Evolutionary conservation across 2,113 vertebrate species (phyloP).

Genomic region (Pongo abelii): DNA sequence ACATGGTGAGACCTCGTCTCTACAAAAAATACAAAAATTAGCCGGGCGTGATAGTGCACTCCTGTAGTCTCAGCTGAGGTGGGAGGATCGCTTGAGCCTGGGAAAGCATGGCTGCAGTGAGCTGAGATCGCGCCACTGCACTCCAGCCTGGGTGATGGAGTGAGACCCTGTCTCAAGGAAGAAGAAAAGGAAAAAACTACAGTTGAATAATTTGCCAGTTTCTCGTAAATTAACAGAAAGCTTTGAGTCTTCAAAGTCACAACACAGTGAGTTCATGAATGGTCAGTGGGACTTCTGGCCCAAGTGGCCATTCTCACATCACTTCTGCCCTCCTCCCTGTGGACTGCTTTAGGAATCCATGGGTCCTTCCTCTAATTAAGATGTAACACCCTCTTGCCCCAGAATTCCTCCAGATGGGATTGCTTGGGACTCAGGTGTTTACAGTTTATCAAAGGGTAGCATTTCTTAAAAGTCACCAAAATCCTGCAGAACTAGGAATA

Average conservation of each 20-base stretch:
- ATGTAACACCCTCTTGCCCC: accelerated
- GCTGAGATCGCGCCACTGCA: too few relatives aligned
- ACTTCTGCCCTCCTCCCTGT: not conserved
- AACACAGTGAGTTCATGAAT: not conserved
- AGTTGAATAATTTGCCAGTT: not conserved
- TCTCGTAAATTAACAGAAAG: not conserved
- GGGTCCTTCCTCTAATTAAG: not conserved
- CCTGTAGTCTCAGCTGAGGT: too few relatives aligned
- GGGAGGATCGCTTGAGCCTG: too few relatives aligned
- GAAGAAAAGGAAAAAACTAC: not conserved
- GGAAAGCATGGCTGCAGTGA: too few relatives aligned
- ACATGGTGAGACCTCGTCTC: too few relatives aligned
- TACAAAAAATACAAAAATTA: too few relatives aligned
- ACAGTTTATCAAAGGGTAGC: not conserved
- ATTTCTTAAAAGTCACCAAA: not conserved
- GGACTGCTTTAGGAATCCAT: not conserved
- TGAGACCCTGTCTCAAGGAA: too few relatives aligned
- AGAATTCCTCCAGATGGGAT: not conserved
- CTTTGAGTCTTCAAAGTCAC: not conserved
- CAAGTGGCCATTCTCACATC: not conserved
- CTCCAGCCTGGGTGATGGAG: too few relatives aligned
- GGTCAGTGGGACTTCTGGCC: not conserved
- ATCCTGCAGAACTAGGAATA: not conserved
- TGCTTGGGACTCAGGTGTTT: not conserved
- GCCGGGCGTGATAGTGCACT: too few relatives aligned